Evolutionary conservation across 2,888 invertebrate genomes (phyloP).

Genomic region (Rugalucina vietnamica): DNA sequence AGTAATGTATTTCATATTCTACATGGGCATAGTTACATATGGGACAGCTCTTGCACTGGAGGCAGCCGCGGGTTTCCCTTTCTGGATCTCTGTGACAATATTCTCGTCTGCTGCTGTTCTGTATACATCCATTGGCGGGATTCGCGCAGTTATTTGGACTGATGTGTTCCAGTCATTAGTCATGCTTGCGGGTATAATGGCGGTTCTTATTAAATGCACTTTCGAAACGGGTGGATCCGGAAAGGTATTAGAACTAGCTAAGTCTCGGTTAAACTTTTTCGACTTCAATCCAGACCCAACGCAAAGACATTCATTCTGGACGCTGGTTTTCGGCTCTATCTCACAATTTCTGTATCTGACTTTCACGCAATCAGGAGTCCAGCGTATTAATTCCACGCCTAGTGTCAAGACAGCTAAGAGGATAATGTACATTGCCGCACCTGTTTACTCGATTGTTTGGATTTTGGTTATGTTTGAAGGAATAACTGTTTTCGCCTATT

Average conservation of each 20-base stretch:
- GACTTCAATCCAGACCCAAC: conserved; percentile 46
- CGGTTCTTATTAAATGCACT: conserved; percentile 15
- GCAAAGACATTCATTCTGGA: conserved; percentile 48
- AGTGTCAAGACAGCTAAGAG: conserved; percentile 23
- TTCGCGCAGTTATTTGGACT: conserved; percentile 30
- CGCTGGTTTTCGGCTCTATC: conserved; percentile 37
- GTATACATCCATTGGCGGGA: conserved; percentile 28
- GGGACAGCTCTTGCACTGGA: conserved; percentile 25
- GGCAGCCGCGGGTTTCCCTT: not conserved
- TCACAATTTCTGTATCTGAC: conserved; percentile 37
- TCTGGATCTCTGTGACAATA: conserved; percentile 13
- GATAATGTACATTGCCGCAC: conserved; percentile 24
- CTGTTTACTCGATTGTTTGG: conserved; percentile 17
- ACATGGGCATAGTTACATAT: conserved; percentile 21
- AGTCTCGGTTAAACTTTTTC: conserved; percentile 6
- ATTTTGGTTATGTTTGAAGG: conserved; percentile 25
- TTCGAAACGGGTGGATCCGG: not conserved
- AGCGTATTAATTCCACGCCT: conserved; percentile 46
- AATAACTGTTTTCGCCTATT: conserved; percentile 39
- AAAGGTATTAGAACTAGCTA: not conserved
- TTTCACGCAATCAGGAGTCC: conserved; percentile 47
- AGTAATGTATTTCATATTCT: not conserved
- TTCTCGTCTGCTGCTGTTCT: conserved; percentile 1
- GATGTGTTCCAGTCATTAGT: conserved; percentile 26
- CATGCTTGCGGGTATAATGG: conserved; percentile 21